Conservation (phyloP, 2,113 vertebrate species). For the Notarius lentiginosus region DNA sequence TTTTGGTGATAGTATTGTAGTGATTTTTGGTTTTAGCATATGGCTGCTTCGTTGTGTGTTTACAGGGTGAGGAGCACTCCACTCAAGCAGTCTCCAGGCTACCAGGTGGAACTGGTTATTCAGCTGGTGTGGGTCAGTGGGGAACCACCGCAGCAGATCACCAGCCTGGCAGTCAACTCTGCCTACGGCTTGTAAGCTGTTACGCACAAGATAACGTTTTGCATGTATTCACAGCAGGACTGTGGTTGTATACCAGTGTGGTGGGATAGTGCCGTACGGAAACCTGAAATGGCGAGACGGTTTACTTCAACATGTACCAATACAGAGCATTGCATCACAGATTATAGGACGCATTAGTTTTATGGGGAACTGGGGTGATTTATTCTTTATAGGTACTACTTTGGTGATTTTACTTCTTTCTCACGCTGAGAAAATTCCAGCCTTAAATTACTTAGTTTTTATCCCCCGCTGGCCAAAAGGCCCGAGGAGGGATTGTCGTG, state of each 20-base stretch:
- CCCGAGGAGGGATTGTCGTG: no score
- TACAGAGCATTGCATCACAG: not conserved
- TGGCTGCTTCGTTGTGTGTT: constrained; percentile 39
- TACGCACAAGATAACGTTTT: not conserved
- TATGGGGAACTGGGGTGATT: not conserved
- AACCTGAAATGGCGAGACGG: not conserved
- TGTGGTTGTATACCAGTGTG: not conserved
- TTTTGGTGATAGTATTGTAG: not conserved
- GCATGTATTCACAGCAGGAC: not conserved
- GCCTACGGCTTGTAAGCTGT: constrained; percentile 91
- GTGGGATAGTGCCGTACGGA: not conserved
- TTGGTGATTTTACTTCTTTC: not conserved
- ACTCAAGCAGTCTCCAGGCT: constrained; percentile 93
- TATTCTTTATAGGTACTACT: not conserved
- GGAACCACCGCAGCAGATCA: constrained; percentile 97
- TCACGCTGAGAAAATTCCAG: not conserved
- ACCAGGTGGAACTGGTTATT: constrained; percentile 92
- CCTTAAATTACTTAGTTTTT: not conserved
- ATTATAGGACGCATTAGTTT: not conserved
- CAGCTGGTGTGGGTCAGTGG: constrained; percentile 97
- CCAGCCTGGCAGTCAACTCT: constrained; percentile 92
- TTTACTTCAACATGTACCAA: not conserved
- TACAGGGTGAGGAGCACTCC: constrained; percentile 89
- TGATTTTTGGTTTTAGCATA: not conserved
- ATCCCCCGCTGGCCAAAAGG: no score